Base-by-base conservation (phyloP, 2,797 vertebrate species). In the Characodon lateralis region DNA sequence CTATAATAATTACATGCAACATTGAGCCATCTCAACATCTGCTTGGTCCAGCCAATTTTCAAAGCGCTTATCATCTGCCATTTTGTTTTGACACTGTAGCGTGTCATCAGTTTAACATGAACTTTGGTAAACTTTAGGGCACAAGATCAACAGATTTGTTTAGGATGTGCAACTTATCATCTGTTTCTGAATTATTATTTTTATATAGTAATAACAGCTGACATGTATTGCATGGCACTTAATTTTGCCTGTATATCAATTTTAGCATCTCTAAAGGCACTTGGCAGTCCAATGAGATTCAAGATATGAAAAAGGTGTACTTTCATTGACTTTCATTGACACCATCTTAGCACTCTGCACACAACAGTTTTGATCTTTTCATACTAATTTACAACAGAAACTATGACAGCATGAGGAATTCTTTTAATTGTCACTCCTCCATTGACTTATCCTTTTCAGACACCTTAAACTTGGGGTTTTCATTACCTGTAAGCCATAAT, bases 1-100 rank as follows among this genome's bases (percentile, higher is more conserved):
- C 69, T 71, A n/a, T 31, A 71, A 51, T 71, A 51, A 51, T 35
- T 51, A 71, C 16, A 26, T 31, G 69, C 48, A 51, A 43, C 65
- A 43, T 0, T 5, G 65, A n/a, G 65, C 9, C 65, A 41, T 68
- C 65, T 24, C 65, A 68, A 43, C 65, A 68, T 43, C 65, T 68
- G 65, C 39, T 68, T 20, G 13, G 39, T 68, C 65, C 43, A 35
- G 65, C 22, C 10, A 68, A 43, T 68, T 68, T 68, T 41, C 65
- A 68, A 68, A 68, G 35, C 39, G n/a, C 65, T n/a, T 43, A 41
- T 68, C 65, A 43, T 22, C 35, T n/a, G 22, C 65, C 39, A 41
- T 43, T 43, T 24, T 41, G 65, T 24, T 43, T 68, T 24, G 39
- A 68, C 39, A 43, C 35, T 68, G 65, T 6, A 43, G 35, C 39